These are phyloP conservation scores for Trichechus manatus DNA, from an alignment of 2,113 vertebrate genomes.

Conservation along the genomic window DNA sequence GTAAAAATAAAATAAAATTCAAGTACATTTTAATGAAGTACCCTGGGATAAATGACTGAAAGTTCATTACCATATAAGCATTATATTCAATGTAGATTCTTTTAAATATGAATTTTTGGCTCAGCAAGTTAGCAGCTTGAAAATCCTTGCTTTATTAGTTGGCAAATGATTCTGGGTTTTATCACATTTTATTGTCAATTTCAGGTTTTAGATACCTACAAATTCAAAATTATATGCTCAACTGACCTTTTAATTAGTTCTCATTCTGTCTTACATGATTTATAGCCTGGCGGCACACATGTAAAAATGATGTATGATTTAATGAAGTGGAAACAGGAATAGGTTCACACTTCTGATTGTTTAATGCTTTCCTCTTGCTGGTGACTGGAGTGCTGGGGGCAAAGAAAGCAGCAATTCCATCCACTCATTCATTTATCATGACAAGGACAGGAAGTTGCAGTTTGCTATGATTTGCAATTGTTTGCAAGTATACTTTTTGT, in stretches of 20 bases:
- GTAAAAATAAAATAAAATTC: not conserved
- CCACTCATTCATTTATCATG: slow-evolving; percentile 70
- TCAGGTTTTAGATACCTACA: slow-evolving; percentile 73
- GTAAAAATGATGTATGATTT: slow-evolving; percentile 89
- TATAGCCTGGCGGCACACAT: slow-evolving; percentile 86
- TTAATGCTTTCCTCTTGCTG: slow-evolving; percentile 69
- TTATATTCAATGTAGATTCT: slow-evolving; percentile 36
- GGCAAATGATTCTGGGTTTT: slow-evolving; percentile 73
- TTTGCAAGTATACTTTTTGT: slow-evolving; percentile 56
- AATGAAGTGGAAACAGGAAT: slow-evolving; percentile 83
- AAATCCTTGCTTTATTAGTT: slow-evolving; percentile 80
- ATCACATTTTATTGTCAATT: slow-evolving; percentile 76
- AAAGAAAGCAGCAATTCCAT: slow-evolving; percentile 34
- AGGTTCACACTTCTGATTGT: slow-evolving; percentile 76
- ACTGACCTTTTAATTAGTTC: slow-evolving; percentile 91
- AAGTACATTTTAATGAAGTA: slow-evolving; percentile 55
- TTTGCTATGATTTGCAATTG: slow-evolving; percentile 49
- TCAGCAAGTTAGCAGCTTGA: slow-evolving; percentile 71
- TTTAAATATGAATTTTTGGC: slow-evolving; percentile 51
- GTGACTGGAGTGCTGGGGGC: slow-evolving; percentile 47
- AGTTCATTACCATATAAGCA: slow-evolving; percentile 4
- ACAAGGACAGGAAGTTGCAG: not conserved
- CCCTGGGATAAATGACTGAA: slow-evolving; percentile 26
- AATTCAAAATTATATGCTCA: slow-evolving; percentile 87
- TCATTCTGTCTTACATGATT: slow-evolving; percentile 94